phyloP scores from a whole-genome alignment of 1,140 invertebrate genomes.

The Anthonomus grandis region DNA sequence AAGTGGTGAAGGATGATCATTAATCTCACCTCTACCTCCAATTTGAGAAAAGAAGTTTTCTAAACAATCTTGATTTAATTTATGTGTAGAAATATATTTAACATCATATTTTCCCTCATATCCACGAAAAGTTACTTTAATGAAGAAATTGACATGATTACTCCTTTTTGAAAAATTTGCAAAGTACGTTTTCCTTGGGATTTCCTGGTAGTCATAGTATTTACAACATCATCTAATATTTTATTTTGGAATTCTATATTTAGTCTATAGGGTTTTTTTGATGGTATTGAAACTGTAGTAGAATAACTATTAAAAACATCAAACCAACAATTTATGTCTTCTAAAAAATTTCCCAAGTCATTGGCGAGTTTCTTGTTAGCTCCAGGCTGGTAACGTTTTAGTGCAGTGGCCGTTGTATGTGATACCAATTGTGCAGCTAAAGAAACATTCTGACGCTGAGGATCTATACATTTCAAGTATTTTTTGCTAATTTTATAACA shows the following conservation, averaged over 20 bases:
- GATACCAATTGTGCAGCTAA: slow-evolving; percentile 27
- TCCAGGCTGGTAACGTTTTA: slow-evolving; percentile 10
- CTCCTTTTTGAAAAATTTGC: no score
- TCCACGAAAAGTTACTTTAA: no score
- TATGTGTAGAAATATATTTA: background rate
- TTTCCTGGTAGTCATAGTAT: slow-evolving; percentile 7
- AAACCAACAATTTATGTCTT: slow-evolving; percentile 15
- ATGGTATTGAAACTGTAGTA: background rate
- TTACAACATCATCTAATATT: slow-evolving; percentile 10
- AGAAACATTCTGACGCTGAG: slow-evolving; percentile 21
- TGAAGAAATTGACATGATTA: no score
- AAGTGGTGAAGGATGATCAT: slow-evolving; percentile 7
- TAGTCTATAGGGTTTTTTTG: slow-evolving; percentile 18
- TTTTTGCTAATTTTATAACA: slow-evolving; percentile 18
- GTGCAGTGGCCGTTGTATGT: slow-evolving; percentile 16
- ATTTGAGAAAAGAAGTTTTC: slow-evolving; percentile 18
- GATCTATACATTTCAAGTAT: slow-evolving; percentile 8
- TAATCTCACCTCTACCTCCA: background rate
- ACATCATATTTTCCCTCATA: no score
- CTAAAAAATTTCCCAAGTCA: slow-evolving; percentile 10
- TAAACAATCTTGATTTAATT: no score
- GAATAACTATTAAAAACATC: slow-evolving; percentile 18
- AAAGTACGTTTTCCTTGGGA: slow-evolving; percentile 13
- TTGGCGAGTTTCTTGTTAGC: background rate
- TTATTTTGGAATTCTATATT: slow-evolving; percentile 6